Evolutionary conservation across 2,113 vertebrate genomes (phyloP).

Genomic region (Tenebrosternarchus preto): DNA sequence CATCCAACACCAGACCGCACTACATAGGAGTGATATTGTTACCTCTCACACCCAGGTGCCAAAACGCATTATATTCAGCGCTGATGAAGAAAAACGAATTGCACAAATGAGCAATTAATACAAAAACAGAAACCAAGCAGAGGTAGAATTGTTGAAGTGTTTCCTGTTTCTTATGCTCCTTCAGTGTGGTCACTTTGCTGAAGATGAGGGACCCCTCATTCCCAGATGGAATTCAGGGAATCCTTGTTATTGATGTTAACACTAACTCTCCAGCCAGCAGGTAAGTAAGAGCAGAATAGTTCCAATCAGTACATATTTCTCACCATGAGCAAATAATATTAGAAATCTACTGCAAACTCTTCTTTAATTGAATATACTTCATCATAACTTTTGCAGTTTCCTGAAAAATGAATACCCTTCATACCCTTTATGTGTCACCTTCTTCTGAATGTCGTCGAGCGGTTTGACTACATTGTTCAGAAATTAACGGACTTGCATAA

Average conservation of each 20-base stretch:
- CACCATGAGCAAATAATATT: too few relatives aligned
- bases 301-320: neutral
- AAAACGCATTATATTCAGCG: neutral
- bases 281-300: slow-evolving; percentile 67
- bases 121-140: neutral
- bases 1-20: slow-evolving; percentile 73
- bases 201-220: slow-evolving; percentile 86
- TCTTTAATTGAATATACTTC: neutral
- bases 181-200: slow-evolving; percentile 88
- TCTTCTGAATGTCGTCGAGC: too few relatives aligned
- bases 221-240: slow-evolving; percentile 84
- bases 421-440: too few relatives aligned
- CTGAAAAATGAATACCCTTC: too few relatives aligned
- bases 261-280: slow-evolving; percentile 85
- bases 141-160: neutral
- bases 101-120: neutral
- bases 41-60: slow-evolving; percentile 88
- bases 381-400: too few relatives aligned
- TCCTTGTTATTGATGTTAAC: slow-evolving; percentile 92
- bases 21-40: slow-evolving; percentile 98
- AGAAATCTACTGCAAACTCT: neutral
- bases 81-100: neutral
- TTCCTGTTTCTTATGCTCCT: neutral
- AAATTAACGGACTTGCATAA: too few relatives aligned
- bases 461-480: too few relatives aligned